Evolutionary conservation across 1,140 invertebrate genomes (phyloP).

Genomic region (Anoplophora glabripennis): DNA sequence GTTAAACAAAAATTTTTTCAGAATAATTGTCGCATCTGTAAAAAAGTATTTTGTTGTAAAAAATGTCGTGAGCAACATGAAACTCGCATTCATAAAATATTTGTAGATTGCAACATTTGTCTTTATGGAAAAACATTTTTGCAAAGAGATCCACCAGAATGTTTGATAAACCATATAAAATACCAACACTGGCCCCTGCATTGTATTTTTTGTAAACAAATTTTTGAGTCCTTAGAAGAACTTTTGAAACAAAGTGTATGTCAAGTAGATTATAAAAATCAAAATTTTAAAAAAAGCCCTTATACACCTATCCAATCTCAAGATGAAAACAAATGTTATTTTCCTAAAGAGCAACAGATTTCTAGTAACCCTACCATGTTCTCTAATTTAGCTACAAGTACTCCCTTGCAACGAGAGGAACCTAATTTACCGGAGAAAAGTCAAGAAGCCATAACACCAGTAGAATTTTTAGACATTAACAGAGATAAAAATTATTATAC

Average conservation of each 20-base stretch:
- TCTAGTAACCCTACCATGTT: constrained; percentile 14
- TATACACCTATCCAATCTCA: constrained; percentile 5
- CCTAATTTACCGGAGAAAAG: constrained; percentile 18
- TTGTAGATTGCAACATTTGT: constrained; percentile 33
- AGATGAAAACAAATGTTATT: constrained; percentile 3
- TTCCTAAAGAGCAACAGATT: constrained; percentile 8
- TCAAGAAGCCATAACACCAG: constrained; percentile 26
- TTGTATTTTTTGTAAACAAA: constrained; percentile 30
- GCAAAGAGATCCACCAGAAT: constrained; percentile 2
- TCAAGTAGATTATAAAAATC: constrained; percentile 1
- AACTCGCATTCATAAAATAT: constrained; percentile 25
- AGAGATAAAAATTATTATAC: constrained; percentile 15
- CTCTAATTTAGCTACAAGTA: constrained; percentile 29
- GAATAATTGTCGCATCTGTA: constrained; percentile 37
- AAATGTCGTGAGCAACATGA: constrained; percentile 34
- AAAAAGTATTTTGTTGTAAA: constrained; percentile 35
- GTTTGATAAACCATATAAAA: constrained; percentile 28
- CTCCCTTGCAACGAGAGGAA: constrained; percentile 32
- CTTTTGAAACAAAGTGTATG: constrained; percentile 26
- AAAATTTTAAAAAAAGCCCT: constrained; percentile 22
- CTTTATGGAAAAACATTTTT: constrained; percentile 25
- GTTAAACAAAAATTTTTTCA: constrained; percentile 24
- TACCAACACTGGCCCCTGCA: constrained; percentile 30
- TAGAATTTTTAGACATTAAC: constrained; percentile 15
- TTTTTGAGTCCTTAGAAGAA: constrained; percentile 29